Base-by-base conservation (phyloP, 2,888 invertebrate genomes). In the Hydrotaea cyrtoneurina region DNA sequence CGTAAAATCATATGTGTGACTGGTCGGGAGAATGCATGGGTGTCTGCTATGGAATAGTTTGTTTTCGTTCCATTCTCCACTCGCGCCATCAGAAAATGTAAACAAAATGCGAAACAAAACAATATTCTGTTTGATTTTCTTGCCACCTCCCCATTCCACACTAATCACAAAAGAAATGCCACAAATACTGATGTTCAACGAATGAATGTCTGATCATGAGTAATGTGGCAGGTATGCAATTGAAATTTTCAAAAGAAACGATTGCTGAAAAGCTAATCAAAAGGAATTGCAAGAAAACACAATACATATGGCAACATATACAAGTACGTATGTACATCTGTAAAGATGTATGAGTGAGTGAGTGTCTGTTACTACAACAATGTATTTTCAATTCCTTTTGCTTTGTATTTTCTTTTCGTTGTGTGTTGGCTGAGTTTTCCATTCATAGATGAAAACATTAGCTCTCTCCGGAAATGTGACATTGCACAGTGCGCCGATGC, bases 11-110 rank as follows among this genome's bases (percentile, higher is more conserved):
- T 43, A 31, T 46, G 19, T 17, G 10, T 66, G 17, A 43, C 39
- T 43, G 19, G 17, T 0, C n/a, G 13, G 0, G 10, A 10, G 13
- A 19, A 21, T 74, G 62, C 69, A n/a, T 13, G 46, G 53, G 21
- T 74, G 59, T 26, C n/a, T 15, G n/a, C 23, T 69, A 23, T 31
- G 80, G 72, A 26, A 62, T 69, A 39, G 21, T n/a, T 62, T 64
- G 66, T 73, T 82, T 85, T 69, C 55, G 78, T 81, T 85, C 86
- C 83, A 87, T 81, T 76, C 80, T 84, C 77, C 83, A 83, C 83
- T 74, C 85, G 78, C 83, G 85, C 80, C 86, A 77, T 82, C 31
- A 57, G 82, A 86, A 86, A 83, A 87, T 87, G 88, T 88, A 88
- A 88, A 88, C 88, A 88, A 89, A 87, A 86, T 80, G 74, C 59